Evolutionary conservation across 1,140 invertebrate genomes (phyloP), one percentile per base, ranked within the genome.

Genomic region (Pseudoatta argentina): DNA sequence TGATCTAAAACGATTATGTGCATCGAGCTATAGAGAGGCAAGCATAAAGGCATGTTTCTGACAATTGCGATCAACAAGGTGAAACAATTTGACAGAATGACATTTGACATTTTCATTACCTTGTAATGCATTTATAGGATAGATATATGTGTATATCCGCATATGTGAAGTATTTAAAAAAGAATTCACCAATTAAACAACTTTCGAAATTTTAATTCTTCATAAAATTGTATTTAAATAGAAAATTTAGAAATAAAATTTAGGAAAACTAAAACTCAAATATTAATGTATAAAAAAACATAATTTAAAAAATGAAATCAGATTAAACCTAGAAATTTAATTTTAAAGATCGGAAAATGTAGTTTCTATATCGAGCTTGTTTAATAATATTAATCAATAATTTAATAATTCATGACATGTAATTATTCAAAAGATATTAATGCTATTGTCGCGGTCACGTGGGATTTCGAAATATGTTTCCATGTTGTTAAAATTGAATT

Each of bases 101-200:
- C 79, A 21, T 83, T 39, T 83, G 79, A 73, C 79, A 83, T 73
- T 83, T 83, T 83, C 79, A 71, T 81, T 81, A 57, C 48, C 66
- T 72, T 44, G 67, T 44, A 81, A 81, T 27, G 34, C 18, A 27
- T 73, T 59, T n/a, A 53, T 18, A 57, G n/a, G 14, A 69, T 24
- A 69, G n/a, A 0, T 18, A 6, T 18, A 67, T 48, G 8, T n/a
- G 21, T 10, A 7, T 18, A 39, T 30, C 4, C 0, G 6, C 34
- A 39, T 39, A 39, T 39, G 34, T 24, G 16, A 63, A 3, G 5
- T 21, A 67, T 34, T 24, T 18, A 51, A 0, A 67, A 78, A 24
- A 34, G 6, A 24, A 61, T 24, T 0, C 10, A 12, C 14, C 2
- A 64, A 21, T 66, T n/a, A 8, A 27, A 21, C 18, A 5, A 39